Conservation (phyloP, 2,113 vertebrate genomes). For the Heteronetta atricapilla region DNA sequence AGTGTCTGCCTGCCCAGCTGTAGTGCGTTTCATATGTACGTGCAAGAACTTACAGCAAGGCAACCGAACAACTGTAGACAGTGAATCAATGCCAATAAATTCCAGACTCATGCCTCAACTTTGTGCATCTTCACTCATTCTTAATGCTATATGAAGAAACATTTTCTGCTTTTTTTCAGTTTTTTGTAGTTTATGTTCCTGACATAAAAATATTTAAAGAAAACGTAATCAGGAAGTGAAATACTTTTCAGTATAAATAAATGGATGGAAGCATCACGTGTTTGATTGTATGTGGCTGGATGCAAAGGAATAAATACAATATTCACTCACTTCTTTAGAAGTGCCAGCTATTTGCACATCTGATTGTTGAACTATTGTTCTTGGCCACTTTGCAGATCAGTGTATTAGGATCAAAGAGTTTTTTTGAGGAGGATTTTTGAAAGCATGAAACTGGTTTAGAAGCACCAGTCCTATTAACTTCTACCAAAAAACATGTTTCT, state of each 20-base stretch:
- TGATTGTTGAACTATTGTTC: neutral
- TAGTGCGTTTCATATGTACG: rapidly evolving
- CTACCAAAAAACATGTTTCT: neutral
- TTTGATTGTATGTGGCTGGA: neutral
- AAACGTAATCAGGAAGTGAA: neutral
- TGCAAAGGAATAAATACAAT: neutral
- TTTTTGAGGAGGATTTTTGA: neutral
- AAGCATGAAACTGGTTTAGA: neutral
- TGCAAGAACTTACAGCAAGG: neutral
- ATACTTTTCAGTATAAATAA: neutral
- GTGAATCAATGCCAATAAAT: neutral
- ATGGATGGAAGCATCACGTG: neutral
- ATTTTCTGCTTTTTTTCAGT: neutral
- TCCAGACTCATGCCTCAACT: neutral
- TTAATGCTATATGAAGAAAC: neutral
- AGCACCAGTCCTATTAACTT: neutral
- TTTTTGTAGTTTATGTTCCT: neutral
- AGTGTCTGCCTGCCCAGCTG: neutral
- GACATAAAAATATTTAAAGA: neutral
- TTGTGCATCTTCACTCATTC: neutral
- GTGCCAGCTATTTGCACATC: neutral
- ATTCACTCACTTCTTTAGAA: neutral
- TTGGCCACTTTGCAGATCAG: neutral
- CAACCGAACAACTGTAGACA: neutral
- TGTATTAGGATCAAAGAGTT: neutral